A percentile compares a stretch with the other conserved stretches of the same genome.
These are phyloP conservation scores for Takifugu rubripes DNA, from an alignment of 2,797 vertebrate species.

Conservation along the genomic window DNA sequence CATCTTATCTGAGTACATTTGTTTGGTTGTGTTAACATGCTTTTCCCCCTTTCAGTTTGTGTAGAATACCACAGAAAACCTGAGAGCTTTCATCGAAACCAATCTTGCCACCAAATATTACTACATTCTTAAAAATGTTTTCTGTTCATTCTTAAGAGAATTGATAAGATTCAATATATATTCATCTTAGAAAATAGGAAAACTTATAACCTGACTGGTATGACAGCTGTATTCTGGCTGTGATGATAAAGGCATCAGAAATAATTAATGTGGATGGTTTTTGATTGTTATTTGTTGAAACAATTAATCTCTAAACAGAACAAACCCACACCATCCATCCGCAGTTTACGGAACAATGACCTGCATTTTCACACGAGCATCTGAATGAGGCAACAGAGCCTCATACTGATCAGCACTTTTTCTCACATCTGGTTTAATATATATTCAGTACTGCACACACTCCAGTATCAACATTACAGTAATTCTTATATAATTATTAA, in stretches of 20 bases:
- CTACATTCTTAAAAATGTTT: constrained; percentile 40
- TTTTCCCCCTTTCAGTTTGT: constrained; percentile 47
- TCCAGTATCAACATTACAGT: no score
- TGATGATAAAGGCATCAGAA: constrained; percentile 35
- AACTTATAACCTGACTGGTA: constrained; percentile 37
- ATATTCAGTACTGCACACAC: no score
- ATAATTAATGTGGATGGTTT: constrained; percentile 30
- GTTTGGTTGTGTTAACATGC: constrained; percentile 61
- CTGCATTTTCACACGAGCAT: neutral
- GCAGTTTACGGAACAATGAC: neutral
- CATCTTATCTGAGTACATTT: constrained; percentile 53
- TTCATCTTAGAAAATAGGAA: constrained; percentile 23
- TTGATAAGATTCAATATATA: constrained; percentile 22
- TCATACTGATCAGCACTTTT: no score
- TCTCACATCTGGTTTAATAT: no score
- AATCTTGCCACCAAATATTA: constrained; percentile 54
- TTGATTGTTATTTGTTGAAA: constrained; percentile 10
- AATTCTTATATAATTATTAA: no score
- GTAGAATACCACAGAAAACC: constrained; percentile 61
- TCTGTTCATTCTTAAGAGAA: constrained; percentile 42
- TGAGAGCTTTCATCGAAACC: constrained; percentile 68
- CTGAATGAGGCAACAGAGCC: neutral
- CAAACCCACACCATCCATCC: constrained; percentile 18
- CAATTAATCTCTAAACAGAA: constrained; percentile 8
- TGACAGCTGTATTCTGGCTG: constrained; percentile 36